Evolutionary conservation across 2,888 invertebrate genomes (phyloP), one percentile per base, ranked within the genome.

Genomic region (Piscicola geometra): DNA sequence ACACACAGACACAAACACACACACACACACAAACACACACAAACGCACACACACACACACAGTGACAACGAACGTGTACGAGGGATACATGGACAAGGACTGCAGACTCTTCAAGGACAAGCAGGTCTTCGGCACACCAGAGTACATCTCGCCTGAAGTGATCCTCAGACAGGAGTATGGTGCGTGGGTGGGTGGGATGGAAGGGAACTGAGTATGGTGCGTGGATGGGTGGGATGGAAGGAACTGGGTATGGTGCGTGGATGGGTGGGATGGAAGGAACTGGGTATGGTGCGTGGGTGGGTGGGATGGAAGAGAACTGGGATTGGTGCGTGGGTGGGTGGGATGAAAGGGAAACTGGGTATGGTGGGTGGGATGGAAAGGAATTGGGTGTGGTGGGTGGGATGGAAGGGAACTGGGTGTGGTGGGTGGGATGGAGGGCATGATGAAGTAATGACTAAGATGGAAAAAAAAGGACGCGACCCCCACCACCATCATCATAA

Each of bases 71-170:
- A 97, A 96, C 86, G 87, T 98, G 76, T 97, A 96, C 85, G 97
- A 98, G 86, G 96, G 95, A 75, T 94, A 93, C 82, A 91, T 97
- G 70, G 97, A 97, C 85, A 90, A 93, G 77, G 97, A 99, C 83
- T 93, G 96, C 3, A 89, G 94, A 69, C 97, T 98, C 87, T 99
- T 99, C 88, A 94, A 94, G 0, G 99, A 99, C 84, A 98, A 98
- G 86, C 99, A 99, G 79, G 95, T 98, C n/a, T 95, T 93, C 85
- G 97, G 97, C 2, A 98, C 97, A 0, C 97, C 97, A 0, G 96
- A 97, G 86, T 99, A 99, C 84, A 98, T 99, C 82, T 99, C 99
- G 1, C 99, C 99, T 0, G 99, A 99, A 87, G 99, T 98, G 75
- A 97, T 98, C 82, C 87, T 98, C 21, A 86, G 92, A 36, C 82